Base-by-base conservation (phyloP, 2,888 invertebrate genomes). In the Agrochola lychnidis region DNA sequence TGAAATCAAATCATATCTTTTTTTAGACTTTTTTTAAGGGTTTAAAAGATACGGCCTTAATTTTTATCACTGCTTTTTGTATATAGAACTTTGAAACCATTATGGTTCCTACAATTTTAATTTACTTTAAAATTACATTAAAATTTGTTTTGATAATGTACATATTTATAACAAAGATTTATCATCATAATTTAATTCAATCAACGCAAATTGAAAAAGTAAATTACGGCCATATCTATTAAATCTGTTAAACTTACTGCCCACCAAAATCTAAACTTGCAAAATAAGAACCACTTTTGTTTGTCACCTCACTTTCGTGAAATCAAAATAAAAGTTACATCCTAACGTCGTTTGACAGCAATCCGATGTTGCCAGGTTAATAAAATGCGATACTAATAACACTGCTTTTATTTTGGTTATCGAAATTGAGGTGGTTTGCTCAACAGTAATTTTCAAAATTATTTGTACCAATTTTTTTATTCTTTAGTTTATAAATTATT, bases 231-330 rank as follows among this genome's bases (percentile, higher is more conserved):
- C 78, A 62, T 86, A 83, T 82, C 76, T 82, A 40, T 67, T 67
- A 79, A 73, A 77, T 79, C 82, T 73, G 59, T 66, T 82, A 88
- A 83, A 85, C 83, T 78, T 83, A 78, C 79, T 80, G 80, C 90
- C 90, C 90, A 90, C 90, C 90, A 89, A 89, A 84, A 88, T 87
- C 84, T 77, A 82, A 81, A 70, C 87, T 86, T 84, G 61, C 85
- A 83, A 80, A 81, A 78, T 82, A 63, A 76, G 56, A 81, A 82
- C 66, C 69, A 67, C 40, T 79, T 79, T 76, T 77, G 25, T 78
- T 66, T 76, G 45, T 64, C 74, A 62, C 89, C 86, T 87, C 85
- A 81, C 78, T 84, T 85, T 86, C 81, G 76, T 10, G 22, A 57
- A 76, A 69, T n/a, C 36, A 80, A 77, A 66, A 68, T 53, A 22